Conservation (phyloP, 1,140 invertebrate genomes). For the Nasonia giraulti region DNA sequence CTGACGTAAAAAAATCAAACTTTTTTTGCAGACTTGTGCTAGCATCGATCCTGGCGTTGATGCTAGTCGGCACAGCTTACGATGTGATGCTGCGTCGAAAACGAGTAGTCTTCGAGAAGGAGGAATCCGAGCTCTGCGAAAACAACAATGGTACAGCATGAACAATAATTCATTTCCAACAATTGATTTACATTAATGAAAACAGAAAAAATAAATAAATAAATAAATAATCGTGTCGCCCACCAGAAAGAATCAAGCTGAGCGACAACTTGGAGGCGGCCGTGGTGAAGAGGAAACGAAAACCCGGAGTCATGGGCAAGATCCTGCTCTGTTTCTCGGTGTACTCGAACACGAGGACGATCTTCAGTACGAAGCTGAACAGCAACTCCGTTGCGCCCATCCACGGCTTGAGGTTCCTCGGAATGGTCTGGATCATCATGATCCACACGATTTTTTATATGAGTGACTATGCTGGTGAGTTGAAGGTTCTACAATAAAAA, state of each 20-base stretch:
- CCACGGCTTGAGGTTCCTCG: slow-evolving; percentile 71
- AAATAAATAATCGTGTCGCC: neutral
- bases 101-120: neutral
- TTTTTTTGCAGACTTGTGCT: slow-evolving; percentile 55
- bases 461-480: slow-evolving; percentile 67
- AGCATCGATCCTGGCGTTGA: slow-evolving; percentile 40
- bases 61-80: slow-evolving; percentile 62
- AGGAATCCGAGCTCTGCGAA: slow-evolving; percentile 48
- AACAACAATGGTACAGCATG: slow-evolving; percentile 58
- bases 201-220: neutral
- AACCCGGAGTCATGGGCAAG: neutral
- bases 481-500: neutral
- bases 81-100: slow-evolving; percentile 61
- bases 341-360: slow-evolving; percentile 67
- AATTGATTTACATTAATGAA: neutral
- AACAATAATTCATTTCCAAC: neutral
- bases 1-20: neutral
- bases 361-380: slow-evolving; percentile 61
- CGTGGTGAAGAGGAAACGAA: slow-evolving; percentile 48
- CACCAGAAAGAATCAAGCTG: slow-evolving; percentile 19
- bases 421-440: slow-evolving; percentile 74
- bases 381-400: slow-evolving; percentile 62
- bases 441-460: slow-evolving; percentile 71
- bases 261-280: slow-evolving; percentile 41
- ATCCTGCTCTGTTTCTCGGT: slow-evolving; percentile 68